Conservation (phyloP, 1,140 invertebrate genomes). For the Calliphora vicina region DNA sequence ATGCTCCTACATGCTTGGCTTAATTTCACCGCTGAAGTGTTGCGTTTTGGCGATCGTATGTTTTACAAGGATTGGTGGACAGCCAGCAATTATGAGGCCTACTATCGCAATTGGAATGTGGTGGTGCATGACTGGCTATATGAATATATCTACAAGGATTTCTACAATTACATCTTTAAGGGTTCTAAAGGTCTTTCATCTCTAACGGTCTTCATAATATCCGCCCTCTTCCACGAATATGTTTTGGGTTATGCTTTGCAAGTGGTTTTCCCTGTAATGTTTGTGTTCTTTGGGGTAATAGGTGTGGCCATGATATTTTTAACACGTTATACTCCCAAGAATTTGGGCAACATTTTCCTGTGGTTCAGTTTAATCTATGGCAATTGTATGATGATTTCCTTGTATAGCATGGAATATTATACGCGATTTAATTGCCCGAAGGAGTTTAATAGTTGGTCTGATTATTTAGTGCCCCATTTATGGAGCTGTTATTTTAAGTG, state of each 20-base stretch:
- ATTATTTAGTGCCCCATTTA: conserved; percentile 53
- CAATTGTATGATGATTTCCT: conserved; percentile 76
- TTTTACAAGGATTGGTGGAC: conserved; percentile 98
- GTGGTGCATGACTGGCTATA: conserved; percentile 96
- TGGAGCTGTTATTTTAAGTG: conserved; percentile 65
- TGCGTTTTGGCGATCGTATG: conserved; percentile 84
- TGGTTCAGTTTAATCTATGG: conserved; percentile 83
- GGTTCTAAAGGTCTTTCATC: conserved; percentile 67
- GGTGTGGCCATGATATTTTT: conserved; percentile 70
- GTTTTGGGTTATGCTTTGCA: conserved; percentile 79
- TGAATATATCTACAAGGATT: conserved; percentile 88
- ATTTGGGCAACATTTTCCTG: conserved; percentile 79
- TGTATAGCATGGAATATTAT: conserved; percentile 88
- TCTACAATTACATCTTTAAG: conserved; percentile 69
- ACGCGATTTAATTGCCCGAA: conserved; percentile 80
- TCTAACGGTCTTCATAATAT: conserved; percentile 70
- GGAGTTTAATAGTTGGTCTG: conserved; percentile 47
- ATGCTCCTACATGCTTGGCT: conserved; percentile 87
- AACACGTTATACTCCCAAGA: conserved; percentile 65
- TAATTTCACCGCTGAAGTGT: conserved; percentile 87
- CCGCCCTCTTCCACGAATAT: conserved; percentile 86
- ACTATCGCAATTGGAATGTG: conserved; percentile 93
- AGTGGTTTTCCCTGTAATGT: conserved; percentile 87
- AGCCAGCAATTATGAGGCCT: conserved; percentile 78
- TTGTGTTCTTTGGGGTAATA: conserved; percentile 73